These are phyloP conservation scores for Papilio polyxenes DNA, from an alignment of 1,140 invertebrate genomes.

Conservation along the genomic window DNA sequence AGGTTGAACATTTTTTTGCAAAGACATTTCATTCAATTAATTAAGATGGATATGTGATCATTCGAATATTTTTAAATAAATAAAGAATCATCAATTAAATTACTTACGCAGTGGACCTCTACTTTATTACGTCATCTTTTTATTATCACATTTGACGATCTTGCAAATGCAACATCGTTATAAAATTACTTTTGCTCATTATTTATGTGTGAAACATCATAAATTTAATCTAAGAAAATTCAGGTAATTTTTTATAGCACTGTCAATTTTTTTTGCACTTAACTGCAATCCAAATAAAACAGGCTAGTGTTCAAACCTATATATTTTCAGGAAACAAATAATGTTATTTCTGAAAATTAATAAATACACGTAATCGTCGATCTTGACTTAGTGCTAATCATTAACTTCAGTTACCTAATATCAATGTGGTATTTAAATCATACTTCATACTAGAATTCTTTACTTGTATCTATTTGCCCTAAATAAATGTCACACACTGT, in stretches of 20 bases:
- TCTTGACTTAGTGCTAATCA: too few relatives aligned
- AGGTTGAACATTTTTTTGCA: too few relatives aligned
- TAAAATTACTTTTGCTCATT: not conserved
- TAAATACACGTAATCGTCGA: too few relatives aligned
- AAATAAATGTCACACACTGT: constrained; percentile 40
- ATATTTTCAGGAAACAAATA: not conserved
- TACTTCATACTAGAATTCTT: not conserved
- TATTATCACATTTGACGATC: not conserved
- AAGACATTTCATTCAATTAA: too few relatives aligned
- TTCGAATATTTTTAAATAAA: too few relatives aligned
- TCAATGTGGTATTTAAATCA: not conserved
- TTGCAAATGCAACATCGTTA: not conserved
- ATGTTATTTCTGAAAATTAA: too few relatives aligned
- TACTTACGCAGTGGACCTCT: not conserved
- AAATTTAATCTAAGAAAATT: not conserved
- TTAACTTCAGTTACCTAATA: too few relatives aligned
- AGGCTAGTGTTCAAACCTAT: not conserved
- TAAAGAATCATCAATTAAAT: not conserved
- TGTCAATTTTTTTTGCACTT: not conserved
- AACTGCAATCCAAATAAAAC: not conserved
- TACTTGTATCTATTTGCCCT: constrained; percentile 40
- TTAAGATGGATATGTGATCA: too few relatives aligned
- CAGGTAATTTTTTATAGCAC: not conserved
- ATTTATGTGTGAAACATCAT: not conserved
- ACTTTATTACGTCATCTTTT: not conserved